Base-by-base conservation (phyloP, 2,888 invertebrate species). In the Serrognathus titanus region DNA sequence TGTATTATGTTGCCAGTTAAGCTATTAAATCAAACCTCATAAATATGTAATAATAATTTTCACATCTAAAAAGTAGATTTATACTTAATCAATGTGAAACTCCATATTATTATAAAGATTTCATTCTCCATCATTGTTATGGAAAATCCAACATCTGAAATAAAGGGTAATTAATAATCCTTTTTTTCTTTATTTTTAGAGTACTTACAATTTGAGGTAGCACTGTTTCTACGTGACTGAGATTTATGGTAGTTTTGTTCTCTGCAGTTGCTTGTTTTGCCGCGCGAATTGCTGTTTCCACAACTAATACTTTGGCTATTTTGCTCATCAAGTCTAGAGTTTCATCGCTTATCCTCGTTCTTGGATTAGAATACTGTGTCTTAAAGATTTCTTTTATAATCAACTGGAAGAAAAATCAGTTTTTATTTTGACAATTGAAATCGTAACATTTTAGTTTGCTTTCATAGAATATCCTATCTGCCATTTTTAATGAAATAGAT, bases 91-190 rank as follows among this genome's bases (percentile, higher is more conserved):
- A 1, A 16, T 16, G 16, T 16, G 16, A 16, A 16, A 16, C 2
- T 16, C 3, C 2, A 16, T 16, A 16, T 16, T 16, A 16, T 16
- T 3, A 16, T 16, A 16, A 16, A 16, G 16, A 2, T 16, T n/a
- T 16, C 16, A 16, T 16, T 16, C 16, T 16, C 16, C 16, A 2
- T 31, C 24, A 52, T 35, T 35, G 13, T 74, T 76, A 82, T 3
- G 81, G 81, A 68, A 81, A 81, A 66, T 82, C 82, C 68, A 82
- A 69, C 79, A 82, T 80, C 81, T 82, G 77, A 51, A 80, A 81
- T 58, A 57, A 31, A 36, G 45, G 55, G 10, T 54, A 43, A 31
- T 31, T 31, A 31, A 31, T 6, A 31, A 31, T 31, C 6, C 24
- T 6, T 31, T 31, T 31, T 31, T 31, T 4, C 20, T 20, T 7